phyloP scores from a whole-genome alignment of 2,888 invertebrate species.

The Prosapia bicincta region DNA sequence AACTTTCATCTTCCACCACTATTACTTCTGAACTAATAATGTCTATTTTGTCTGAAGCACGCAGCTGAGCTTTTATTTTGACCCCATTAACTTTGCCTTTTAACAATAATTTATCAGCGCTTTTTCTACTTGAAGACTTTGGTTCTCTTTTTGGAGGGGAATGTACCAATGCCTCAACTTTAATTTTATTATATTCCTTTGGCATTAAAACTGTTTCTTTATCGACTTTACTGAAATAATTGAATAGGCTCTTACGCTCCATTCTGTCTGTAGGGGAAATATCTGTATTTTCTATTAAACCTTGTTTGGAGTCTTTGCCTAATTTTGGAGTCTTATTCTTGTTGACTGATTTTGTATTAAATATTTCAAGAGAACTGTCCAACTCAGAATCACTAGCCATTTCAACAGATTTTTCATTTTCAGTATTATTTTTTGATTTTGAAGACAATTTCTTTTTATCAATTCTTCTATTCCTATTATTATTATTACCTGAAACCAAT shows the following conservation, averaged over 20 bases:
- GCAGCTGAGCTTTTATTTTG: neutral
- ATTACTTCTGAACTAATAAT: conserved; percentile 24
- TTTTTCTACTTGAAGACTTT: neutral
- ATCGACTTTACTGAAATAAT: conserved; percentile 56
- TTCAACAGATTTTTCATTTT: neutral
- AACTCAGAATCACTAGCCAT: neutral
- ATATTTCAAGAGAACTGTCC: neutral
- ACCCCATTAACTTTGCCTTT: neutral
- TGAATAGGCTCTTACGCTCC: conserved; percentile 58
- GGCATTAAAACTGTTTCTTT: conserved; percentile 42
- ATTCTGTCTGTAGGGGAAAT: neutral
- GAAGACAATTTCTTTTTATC: neutral
- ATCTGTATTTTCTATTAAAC: neutral
- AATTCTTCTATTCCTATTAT: neutral
- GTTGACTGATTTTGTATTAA: neutral
- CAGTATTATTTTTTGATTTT: neutral
- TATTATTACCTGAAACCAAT: neutral
- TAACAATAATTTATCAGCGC: neutral
- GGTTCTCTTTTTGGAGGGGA: neutral
- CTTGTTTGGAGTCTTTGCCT: neutral
- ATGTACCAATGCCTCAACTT: conserved; percentile 30
- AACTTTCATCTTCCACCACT: neutral
- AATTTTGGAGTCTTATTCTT: neutral
- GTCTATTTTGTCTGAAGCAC: conserved; percentile 16
- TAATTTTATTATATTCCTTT: conserved; percentile 20